Evolutionary conservation across 2,797 vertebrate genomes (phyloP), one percentile per base, ranked within the genome.

Genomic region (Brotula barbata): DNA sequence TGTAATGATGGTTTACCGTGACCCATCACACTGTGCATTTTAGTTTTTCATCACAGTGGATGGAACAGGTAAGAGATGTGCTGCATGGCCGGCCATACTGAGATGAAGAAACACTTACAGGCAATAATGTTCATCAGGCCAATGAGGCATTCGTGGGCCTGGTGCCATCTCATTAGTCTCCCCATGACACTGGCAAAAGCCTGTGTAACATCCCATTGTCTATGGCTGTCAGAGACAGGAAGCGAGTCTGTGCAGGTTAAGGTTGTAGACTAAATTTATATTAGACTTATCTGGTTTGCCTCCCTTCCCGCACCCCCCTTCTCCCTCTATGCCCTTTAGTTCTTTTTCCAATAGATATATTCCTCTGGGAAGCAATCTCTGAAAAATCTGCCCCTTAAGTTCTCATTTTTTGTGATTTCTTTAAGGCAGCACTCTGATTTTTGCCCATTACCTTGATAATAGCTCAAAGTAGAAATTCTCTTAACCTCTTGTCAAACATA

Each of bases 101-200:
- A 82, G 75, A 82, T 84, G 82, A 83, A 77, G 73, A 78, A 89
- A 87, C 81, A 83, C 84, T 88, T 78, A 83, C 71, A 78, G 81
- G 77, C 77, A 86, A 84, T 82, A 87, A 87, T 85, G 83, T 85
- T 76, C 80, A 76, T 86, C 80, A 85, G 76, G 83, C 86, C 86
- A 89, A 89, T 88, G 89, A 90, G 86, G 77, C 88, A 73, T 87
- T 77, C 75, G 68, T 49, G 71, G 81, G 83, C 80, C 80, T 57
- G 74, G 75, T 81, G 80, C 86, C 86, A 87, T 87, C 83, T 87
- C 85, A 89, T 90, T 89, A 87, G 83, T 86, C 84, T 85, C 80
- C 80, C 82, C 75, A 73, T 84, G 85, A 85, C 87, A 87, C 75
- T 7, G 6, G 78, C 56, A 81, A 64, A 72, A 65, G 69, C 74